Conservation (phyloP, 2,113 vertebrate species). For the Prunella fulvescens region DNA sequence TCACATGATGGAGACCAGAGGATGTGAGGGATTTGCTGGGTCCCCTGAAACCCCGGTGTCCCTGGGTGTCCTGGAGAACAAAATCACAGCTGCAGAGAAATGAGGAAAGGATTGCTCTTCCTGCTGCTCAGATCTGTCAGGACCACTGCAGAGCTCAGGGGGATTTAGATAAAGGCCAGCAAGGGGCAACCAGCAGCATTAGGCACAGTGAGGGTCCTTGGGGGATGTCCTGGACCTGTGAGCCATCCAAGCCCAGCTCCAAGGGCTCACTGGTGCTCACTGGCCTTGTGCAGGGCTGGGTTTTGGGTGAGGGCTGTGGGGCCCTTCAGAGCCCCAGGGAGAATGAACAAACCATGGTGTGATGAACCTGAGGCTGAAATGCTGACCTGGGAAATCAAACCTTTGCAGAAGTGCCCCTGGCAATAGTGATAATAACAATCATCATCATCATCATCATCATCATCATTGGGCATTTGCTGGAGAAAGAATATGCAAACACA, state of each 20-base stretch:
- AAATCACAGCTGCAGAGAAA: neutral
- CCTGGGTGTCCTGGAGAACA: neutral
- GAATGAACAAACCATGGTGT: accelerated
- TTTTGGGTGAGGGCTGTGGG: neutral
- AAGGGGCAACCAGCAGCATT: neutral
- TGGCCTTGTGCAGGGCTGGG: neutral
- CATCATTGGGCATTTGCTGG: neutral
- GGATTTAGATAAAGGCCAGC: neutral
- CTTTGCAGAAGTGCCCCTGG: neutral
- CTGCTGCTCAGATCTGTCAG: neutral
- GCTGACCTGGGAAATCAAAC: neutral
- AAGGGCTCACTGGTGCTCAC: neutral
- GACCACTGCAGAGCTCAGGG: neutral
- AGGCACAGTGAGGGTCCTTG: neutral
- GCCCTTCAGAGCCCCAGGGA: neutral
- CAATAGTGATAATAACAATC: neutral
- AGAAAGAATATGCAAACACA: neutral
- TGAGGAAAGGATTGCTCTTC: neutral
- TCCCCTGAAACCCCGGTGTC: neutral
- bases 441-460: neutral
- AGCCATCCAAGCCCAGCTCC: neutral
- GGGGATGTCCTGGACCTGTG: neutral
- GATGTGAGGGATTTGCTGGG: neutral
- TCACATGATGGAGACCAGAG: neutral
- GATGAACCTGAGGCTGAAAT: neutral